Base-by-base conservation (phyloP, 2,888 invertebrate genomes). In the Leucoptera coffeella region DNA sequence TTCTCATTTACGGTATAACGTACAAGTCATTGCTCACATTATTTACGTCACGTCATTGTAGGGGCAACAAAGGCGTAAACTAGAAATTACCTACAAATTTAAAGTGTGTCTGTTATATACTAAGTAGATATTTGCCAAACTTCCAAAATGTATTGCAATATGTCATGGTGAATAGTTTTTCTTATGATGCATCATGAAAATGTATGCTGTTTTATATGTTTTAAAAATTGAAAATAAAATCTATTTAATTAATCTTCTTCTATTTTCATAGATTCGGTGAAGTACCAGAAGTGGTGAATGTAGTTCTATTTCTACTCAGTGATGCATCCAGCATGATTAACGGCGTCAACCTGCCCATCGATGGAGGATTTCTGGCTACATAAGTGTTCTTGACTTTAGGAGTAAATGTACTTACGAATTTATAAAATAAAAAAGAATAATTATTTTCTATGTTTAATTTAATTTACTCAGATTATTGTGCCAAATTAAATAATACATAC, bases 231-330 rank as follows among this genome's bases (percentile, higher is more conserved):
- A n/a, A n/a, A n/a, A n/a, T n/a, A n/a, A n/a, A n/a, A n/a, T n/a
- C n/a, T n/a, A n/a, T n/a, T n/a, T n/a, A n/a, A n/a, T n/a, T n/a
- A n/a, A n/a, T n/a, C n/a, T n/a, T n/a, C n/a, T n/a, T n/a, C n/a
- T n/a, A n/a, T n/a, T 8, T 30, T 48, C 50, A 33, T 39, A 73
- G 75, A 35, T 77, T 84, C 57, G 72, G 78, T 45, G 91, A 93
- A 53, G 80, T 88, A 3, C 60, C 78, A 11, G 93, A 95, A 43
- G 89, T 92, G 2, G 82, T 86, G 1, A 77, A 85, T 43, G 76
- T 82, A 0, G 75, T 89, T n/a, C 39, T 86, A 23, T 95, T 81
- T 53, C 67, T 95, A 25, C 64, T 95, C 20, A 85, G 90, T 43
- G 79, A 85, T 38, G 46, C 42, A 20, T 52, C 67, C 6, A 57